Percentiles rank a stretch among this genome's conserved stretches.
These are phyloP conservation scores for Tamias sibiricus DNA, from an alignment of 2,113 vertebrate genomes.

Conservation along the genomic window DNA sequence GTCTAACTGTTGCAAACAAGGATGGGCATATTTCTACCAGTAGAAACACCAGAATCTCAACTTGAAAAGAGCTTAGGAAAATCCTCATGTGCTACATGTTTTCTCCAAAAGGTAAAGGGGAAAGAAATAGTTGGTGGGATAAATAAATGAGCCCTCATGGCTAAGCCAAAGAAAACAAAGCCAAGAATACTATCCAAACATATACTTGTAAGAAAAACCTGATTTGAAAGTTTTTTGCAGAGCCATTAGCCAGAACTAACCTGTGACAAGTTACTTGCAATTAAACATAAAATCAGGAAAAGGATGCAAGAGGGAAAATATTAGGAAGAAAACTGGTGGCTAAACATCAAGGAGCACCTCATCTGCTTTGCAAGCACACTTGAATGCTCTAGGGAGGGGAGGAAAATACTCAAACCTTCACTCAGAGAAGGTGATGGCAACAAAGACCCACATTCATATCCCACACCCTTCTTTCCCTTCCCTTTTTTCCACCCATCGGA, in stretches of 20 bases:
- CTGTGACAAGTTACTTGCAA: conserved; percentile 4
- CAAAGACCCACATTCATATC: not conserved
- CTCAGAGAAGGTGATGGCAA: not conserved
- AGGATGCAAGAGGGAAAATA: not conserved
- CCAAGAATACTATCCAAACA: not conserved
- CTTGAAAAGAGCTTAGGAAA: not conserved
- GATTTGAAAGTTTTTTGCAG: not conserved
- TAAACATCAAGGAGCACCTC: not conserved
- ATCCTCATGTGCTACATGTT: not conserved
- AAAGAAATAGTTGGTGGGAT: not conserved
- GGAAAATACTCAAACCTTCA: not conserved
- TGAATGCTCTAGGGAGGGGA: not conserved
- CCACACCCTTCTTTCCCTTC: not conserved
- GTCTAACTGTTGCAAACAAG: not conserved
- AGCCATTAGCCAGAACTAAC: not conserved
- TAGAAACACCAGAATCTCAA: conserved; percentile 5
- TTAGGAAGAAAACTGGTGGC: not conserved
- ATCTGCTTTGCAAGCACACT: not conserved
- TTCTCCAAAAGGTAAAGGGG: not conserved
- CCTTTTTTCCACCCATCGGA: conserved; percentile 17
- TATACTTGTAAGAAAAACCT: not conserved
- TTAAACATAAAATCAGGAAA: conserved; percentile 47
- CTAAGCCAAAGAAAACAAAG: conserved; percentile 54
- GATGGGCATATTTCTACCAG: not conserved
- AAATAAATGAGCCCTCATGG: not conserved